Conservation (phyloP, 2,113 vertebrate genomes). For the Tragulus kanchil region DNA sequence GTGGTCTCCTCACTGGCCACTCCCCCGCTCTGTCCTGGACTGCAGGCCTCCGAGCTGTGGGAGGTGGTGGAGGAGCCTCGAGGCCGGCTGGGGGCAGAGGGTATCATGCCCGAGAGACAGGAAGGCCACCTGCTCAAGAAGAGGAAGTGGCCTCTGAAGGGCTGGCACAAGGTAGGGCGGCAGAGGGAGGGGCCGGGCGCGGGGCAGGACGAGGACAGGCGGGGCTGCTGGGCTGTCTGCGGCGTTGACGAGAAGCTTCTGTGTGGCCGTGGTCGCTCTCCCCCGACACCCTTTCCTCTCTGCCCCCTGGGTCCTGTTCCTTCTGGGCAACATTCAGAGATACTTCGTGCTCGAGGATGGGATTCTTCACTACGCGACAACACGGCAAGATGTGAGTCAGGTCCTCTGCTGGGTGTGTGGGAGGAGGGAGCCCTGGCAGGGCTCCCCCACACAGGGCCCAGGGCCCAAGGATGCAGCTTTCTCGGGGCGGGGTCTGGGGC, state of each 20-base stretch:
- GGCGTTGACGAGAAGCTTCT: background rate
- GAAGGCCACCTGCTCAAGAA: conserved; percentile 97
- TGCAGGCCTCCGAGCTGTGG: conserved; percentile 92
- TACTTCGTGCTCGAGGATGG: conserved; percentile 95
- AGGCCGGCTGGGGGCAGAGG: conserved; percentile 69
- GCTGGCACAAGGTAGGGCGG: conserved; percentile 95
- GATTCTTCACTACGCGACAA: conserved; percentile 93
- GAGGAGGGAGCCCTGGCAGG: background rate
- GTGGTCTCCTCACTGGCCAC: background rate
- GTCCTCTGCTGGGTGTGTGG: background rate
- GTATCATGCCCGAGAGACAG: conserved; percentile 88
- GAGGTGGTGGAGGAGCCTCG: conserved; percentile 92
- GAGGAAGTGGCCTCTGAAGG: conserved; percentile 97
- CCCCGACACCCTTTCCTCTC: background rate
- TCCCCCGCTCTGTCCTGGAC: background rate
- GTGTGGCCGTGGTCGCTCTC: background rate
- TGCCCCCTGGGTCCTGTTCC: fast-evolving
- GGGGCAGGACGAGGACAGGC: background rate
- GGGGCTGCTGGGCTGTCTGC: background rate
- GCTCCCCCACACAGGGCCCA: background rate
- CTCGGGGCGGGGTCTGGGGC: background rate
- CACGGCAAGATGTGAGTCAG: conserved; percentile 93
- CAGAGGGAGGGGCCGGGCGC: background rate
- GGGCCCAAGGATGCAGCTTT: background rate
- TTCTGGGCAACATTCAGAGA: conserved; percentile 86